phyloP scores from a whole-genome alignment of 1,140 invertebrate genomes.

The Latrodectus geometricus region DNA sequence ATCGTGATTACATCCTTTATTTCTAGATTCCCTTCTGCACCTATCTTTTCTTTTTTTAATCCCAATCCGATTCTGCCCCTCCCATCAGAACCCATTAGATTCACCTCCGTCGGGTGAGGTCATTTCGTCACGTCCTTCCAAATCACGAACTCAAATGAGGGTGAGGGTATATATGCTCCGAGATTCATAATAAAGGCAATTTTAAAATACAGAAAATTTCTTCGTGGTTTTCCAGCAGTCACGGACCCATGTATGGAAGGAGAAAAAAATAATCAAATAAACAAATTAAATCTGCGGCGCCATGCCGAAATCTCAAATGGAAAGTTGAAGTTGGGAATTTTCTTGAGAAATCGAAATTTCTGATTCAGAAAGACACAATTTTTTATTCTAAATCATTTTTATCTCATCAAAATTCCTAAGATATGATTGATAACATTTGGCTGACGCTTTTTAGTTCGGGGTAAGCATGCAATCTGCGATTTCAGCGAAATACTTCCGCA shows the following conservation, averaged over 20 bases:
- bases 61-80: slow-evolving; percentile 19
- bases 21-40: slow-evolving; percentile 25
- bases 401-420: no score
- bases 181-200: not conserved
- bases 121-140: slow-evolving; percentile 44
- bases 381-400: no score
- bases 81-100: slow-evolving; percentile 33
- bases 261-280: not conserved
- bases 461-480: no score
- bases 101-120: slow-evolving; percentile 33
- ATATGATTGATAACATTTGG: no score
- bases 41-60: slow-evolving; percentile 24
- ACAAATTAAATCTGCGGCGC: not conserved
- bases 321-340: no score
- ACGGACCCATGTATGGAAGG: not conserved
- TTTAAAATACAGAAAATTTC: slow-evolving; percentile 14
- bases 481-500: no score
- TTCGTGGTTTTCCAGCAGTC: not conserved
- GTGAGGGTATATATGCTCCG: not conserved
- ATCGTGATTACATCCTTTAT: slow-evolving; percentile 59
- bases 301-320: no score
- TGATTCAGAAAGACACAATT: no score
- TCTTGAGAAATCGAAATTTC: no score
- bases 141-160: slow-evolving; percentile 46
- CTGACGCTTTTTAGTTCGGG: no score